phyloP scores from a whole-genome alignment of 2,888 invertebrate species.

The Drosophila maculinotata region DNA sequence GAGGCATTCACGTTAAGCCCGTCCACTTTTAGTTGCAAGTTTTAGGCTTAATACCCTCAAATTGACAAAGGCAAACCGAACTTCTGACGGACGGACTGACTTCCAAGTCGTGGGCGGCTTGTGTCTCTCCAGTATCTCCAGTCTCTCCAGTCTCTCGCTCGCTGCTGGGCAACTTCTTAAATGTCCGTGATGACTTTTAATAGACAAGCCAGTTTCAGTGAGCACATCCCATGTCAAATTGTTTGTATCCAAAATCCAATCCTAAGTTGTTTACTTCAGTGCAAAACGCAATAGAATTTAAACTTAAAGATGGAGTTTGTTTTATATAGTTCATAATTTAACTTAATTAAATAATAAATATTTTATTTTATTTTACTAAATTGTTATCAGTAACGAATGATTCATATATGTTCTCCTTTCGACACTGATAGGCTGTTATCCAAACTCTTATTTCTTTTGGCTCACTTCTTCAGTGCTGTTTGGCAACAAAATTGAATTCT shows the following conservation, averaged over 20 bases:
- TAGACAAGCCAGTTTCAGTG: constrained; percentile 2
- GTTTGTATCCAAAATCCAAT: constrained; percentile 2
- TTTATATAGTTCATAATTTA: too few species aligned
- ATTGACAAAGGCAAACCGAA: constrained; percentile 49
- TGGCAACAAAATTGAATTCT: constrained; percentile 24
- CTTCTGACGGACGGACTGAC: constrained; percentile 10
- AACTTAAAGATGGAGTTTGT: too few species aligned
- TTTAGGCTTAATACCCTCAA: constrained; percentile 45
- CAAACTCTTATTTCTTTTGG: too few species aligned
- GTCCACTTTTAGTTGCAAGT: constrained; percentile 30
- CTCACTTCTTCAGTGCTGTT: constrained; percentile 4
- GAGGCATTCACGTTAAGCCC: constrained; percentile 25
- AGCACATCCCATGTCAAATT: constrained; percentile 4
- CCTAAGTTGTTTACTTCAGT: neutral
- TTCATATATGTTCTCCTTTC: too few species aligned
- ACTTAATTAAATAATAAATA: neutral
- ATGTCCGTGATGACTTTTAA: constrained; percentile 15
- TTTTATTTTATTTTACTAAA: neutral
- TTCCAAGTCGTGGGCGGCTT: constrained; percentile 8
- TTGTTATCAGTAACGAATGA: too few species aligned
- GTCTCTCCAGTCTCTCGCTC: too few species aligned
- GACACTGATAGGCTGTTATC: too few species aligned
- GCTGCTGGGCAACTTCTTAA: constrained; percentile 17
- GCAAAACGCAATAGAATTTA: neutral
- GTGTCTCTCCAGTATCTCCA: neutral